phyloP scores from a whole-genome alignment of 2,113 vertebrate genomes.

The Mionectes macconnelli region DNA sequence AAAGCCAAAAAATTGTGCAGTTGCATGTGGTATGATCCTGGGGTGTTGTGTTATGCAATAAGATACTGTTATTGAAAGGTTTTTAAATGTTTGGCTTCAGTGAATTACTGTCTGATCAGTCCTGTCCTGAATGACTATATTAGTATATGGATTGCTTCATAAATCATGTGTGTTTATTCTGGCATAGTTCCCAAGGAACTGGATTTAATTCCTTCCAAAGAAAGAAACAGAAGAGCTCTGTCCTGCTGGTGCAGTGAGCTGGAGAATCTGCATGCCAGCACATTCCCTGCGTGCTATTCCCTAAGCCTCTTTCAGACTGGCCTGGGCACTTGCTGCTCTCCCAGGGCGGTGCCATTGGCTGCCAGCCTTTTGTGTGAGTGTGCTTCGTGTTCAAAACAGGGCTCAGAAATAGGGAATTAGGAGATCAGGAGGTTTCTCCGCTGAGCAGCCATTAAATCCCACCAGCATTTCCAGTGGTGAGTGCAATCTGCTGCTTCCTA shows the following conservation, averaged over 20 bases:
- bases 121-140: neutral
- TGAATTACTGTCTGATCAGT: neutral
- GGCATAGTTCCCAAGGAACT: conserved; percentile 11
- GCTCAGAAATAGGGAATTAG: neutral
- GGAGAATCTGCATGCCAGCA: neutral
- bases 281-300: neutral
- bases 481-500: neutral
- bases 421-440: neutral
- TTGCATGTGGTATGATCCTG: neutral
- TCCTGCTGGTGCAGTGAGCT: neutral
- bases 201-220: neutral
- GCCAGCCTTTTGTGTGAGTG: neutral
- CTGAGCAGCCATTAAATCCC: neutral
- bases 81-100: neutral
- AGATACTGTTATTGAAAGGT: neutral
- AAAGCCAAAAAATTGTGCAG: neutral
- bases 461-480: neutral
- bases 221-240: neutral
- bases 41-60: neutral
- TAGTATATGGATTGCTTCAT: neutral
- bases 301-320: neutral
- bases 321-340: neutral
- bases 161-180: conserved; percentile 42
- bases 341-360: neutral
- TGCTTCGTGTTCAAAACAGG: neutral